Evolutionary conservation across 2,888 invertebrate genomes (phyloP).

Genomic region (Tetropium fuscum): DNA sequence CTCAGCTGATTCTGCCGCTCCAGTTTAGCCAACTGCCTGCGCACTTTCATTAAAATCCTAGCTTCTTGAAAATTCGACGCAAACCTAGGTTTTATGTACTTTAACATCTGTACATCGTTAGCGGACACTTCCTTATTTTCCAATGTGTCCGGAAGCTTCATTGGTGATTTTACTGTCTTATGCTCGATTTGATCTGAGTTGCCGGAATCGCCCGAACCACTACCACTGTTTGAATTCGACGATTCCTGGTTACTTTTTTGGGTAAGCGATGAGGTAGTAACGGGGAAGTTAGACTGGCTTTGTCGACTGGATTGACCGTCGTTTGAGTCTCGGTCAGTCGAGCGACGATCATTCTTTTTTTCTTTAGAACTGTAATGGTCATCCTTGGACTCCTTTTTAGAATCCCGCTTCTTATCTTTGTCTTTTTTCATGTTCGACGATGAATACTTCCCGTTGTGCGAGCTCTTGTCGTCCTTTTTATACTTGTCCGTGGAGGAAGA

Average conservation of each 20-base stretch:
- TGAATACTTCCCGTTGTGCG: constrained; percentile 44
- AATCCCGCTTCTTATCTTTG: constrained; percentile 51
- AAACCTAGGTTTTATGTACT: constrained; percentile 74
- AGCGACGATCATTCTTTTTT: constrained; percentile 75
- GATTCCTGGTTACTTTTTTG: constrained; percentile 50
- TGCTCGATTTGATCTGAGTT: constrained; percentile 55
- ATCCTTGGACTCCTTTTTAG: constrained; percentile 68
- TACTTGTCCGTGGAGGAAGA: constrained; percentile 38
- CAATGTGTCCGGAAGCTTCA: constrained; percentile 1
- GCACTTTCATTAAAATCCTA: constrained; percentile 74
- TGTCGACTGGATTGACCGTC: constrained; percentile 71
- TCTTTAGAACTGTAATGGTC: constrained; percentile 79
- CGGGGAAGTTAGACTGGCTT: constrained; percentile 62
- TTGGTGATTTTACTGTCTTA: constrained; percentile 22
- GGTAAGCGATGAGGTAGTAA: constrained; percentile 60
- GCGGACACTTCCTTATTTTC: constrained; percentile 28
- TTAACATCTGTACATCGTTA: constrained; percentile 35
- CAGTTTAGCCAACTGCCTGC: constrained; percentile 74
- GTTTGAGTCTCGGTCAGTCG: constrained; percentile 84
- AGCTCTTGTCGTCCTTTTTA: constrained; percentile 48
- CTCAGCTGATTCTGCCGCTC: constrained; percentile 66
- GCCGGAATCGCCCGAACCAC: constrained; percentile 58
- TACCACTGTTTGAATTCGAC: constrained; percentile 31
- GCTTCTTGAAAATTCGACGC: constrained; percentile 78
- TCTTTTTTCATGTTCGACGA: constrained; percentile 39